Evolutionary conservation across 2,797 vertebrate species (phyloP).

Genomic region (Acanthiza pusilla): DNA sequence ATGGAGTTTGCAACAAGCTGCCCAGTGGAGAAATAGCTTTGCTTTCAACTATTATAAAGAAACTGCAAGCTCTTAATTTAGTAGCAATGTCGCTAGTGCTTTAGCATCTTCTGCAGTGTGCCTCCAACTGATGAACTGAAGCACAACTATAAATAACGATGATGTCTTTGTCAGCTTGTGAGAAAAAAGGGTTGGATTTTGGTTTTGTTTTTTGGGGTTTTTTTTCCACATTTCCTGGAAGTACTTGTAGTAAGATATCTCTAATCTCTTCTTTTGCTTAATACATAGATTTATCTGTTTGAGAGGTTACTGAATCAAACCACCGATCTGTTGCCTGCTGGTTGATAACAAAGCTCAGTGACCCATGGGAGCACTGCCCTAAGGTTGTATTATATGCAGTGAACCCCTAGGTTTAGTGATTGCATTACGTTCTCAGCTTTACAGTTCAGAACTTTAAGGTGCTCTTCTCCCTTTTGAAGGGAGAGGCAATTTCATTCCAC

Average conservation of each 20-base stretch:
- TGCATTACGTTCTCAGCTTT: not conserved
- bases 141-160: constrained; percentile 43
- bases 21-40: not conserved
- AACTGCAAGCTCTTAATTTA: constrained; percentile 40
- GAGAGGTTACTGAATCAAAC: not conserved
- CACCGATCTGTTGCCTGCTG: not conserved
- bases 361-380: not conserved
- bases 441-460: not conserved
- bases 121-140: constrained; percentile 42
- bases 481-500: not conserved
- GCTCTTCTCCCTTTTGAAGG: not conserved
- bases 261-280: not conserved
- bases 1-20: not conserved
- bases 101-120: constrained; percentile 12
- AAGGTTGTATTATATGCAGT: not conserved
- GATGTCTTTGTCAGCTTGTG: constrained; percentile 40
- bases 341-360: not conserved
- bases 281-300: not conserved
- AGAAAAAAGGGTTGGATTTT: constrained; percentile 14
- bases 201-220: not conserved
- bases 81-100: constrained; percentile 3
- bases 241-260: not conserved
- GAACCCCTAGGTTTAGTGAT: not conserved
- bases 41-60: constrained; percentile 22
- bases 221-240: not conserved